Conservation (phyloP, 2,113 vertebrate species). For the Embiotoca jacksoni region DNA sequence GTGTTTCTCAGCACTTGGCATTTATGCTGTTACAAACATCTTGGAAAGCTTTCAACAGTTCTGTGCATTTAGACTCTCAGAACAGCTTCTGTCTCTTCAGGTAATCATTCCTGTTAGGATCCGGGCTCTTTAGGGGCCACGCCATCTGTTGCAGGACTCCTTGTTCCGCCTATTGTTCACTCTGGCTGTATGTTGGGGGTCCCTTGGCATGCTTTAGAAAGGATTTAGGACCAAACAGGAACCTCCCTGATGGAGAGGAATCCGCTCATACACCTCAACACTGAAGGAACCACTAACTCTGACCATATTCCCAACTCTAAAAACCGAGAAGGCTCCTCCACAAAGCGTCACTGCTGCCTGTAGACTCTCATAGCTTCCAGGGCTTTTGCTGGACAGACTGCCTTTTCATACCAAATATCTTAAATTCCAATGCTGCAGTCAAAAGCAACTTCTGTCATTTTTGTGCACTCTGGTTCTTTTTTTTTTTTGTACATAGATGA, state of each 20-base stretch:
- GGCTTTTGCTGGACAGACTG: neutral
- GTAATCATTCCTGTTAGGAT: too few species aligned
- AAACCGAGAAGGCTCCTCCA: neutral
- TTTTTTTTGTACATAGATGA: conserved; percentile 13
- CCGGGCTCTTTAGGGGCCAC: too few species aligned
- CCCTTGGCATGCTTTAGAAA: neutral
- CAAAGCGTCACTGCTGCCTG: neutral
- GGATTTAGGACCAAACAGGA: neutral
- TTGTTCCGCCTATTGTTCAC: too few species aligned
- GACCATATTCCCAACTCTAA: too few species aligned
- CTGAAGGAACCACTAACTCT: too few species aligned
- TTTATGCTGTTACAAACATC: too few species aligned
- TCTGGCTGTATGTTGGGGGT: neutral
- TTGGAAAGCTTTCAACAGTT: too few species aligned
- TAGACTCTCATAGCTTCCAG: neutral
- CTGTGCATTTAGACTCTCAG: too few species aligned
- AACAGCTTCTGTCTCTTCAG: too few species aligned
- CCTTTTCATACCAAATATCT: neutral
- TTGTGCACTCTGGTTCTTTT: neutral
- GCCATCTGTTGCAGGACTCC: too few species aligned
- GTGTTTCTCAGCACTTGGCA: too few species aligned
- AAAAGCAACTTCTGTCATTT: conserved; percentile 2
- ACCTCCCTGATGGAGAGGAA: neutral
- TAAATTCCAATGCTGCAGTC: conserved; percentile 14
- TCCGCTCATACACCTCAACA: too few species aligned